A percentile compares a stretch with the other conserved stretches of the same genome.
Evolutionary conservation across 2,797 vertebrate genomes (phyloP).

Genomic region (Taenioides sp.): DNA sequence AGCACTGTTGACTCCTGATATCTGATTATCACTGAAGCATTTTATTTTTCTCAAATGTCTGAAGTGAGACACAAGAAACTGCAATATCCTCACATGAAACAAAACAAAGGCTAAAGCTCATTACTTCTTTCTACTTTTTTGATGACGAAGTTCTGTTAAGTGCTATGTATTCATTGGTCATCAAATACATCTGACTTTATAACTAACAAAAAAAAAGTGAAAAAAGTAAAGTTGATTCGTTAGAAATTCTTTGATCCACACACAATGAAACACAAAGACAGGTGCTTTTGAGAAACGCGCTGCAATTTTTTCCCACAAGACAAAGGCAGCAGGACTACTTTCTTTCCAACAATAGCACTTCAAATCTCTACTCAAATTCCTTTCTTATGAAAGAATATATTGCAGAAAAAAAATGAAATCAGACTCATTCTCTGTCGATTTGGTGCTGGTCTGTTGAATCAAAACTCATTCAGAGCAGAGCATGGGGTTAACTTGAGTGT

Average conservation of each 20-base stretch:
- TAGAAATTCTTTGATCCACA: constrained; percentile 1
- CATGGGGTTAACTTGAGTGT: background rate
- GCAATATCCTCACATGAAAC: background rate
- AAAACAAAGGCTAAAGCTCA: background rate
- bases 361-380: constrained; percentile 7
- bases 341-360: constrained; percentile 7
- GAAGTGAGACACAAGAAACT: background rate
- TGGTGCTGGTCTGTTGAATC: constrained; percentile 2
- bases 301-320: constrained; percentile 5
- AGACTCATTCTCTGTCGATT: background rate
- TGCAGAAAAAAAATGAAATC: constrained; percentile 6
- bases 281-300: background rate
- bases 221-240: background rate
- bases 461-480: background rate
- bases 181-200: background rate
- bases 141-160: background rate
- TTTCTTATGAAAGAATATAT: constrained; percentile 2
- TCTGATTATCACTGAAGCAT: constrained; percentile 5
- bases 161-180: background rate
- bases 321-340: constrained; percentile 9
- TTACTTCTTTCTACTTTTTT: background rate
- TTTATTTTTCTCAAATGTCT: background rate
- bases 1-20: background rate
- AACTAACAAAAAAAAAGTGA: background rate
- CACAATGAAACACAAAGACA: constrained; percentile 5